Evolutionary conservation across 1,140 invertebrate species (phyloP), one percentile per base, ranked within the genome.

Genomic region (Drosophila trapezifrons): DNA sequence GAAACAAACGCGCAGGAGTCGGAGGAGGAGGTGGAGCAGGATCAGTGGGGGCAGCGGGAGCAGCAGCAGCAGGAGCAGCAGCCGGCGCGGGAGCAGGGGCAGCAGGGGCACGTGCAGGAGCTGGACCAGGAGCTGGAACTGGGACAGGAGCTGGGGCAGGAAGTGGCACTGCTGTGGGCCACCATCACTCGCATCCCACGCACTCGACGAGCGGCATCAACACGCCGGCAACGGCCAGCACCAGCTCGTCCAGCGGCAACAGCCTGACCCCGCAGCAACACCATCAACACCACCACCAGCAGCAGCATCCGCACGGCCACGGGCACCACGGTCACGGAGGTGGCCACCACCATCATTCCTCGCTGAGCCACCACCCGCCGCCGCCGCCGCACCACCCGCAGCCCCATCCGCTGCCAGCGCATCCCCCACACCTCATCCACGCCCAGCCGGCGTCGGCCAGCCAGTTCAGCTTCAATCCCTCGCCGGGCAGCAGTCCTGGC

Each of bases 211-310:
- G 83, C 45, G 84, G 80, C 62, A 89, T 89, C 32, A 87, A 82
- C 17, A 87, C 83, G 35, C 80, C 83, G 51, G 84, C 83, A 32
- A 89, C 83, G 46, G 79, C 81, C 42, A 91, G 90, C 71, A 90
- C 85, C 62, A 91, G 90, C 35, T 91, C 83, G 35, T 87, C 89
- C 51, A 91, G 90, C 59, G 90, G 90, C 40, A 90, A 91, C 49
- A 85, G 84, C 66, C 70, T 89, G 42, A 84, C 80, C 22, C 80
- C 76, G 17, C 83, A 86, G 52, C 87, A 90, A 51, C 80, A 90
- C 20, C 74, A 73, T 7, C 77, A 72, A 1, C 55, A 73, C 0
- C 62, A 58, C 3, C 63, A 70, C 1, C 66, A 66, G 4, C 42
- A 55, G 13, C 49, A 57, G 20, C 67, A 82, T 38, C 38, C 70